phyloP scores from a whole-genome alignment of 2,113 vertebrate genomes.

The Vimba vimba region DNA sequence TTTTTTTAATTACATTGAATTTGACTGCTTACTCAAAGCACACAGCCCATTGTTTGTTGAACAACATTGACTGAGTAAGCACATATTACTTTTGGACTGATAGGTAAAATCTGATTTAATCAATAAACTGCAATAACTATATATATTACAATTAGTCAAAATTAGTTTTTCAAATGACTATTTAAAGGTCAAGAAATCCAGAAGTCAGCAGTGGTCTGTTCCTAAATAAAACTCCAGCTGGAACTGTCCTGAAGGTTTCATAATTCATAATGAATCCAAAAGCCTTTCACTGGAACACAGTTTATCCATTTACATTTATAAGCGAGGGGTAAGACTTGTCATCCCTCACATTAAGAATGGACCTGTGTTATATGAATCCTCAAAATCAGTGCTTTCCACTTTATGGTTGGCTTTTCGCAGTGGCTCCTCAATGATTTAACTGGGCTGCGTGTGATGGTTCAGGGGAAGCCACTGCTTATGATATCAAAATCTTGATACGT shows the following conservation, averaged over 20 bases:
- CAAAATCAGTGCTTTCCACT: constrained; percentile 33
- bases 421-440: constrained; percentile 31
- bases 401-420: constrained; percentile 9
- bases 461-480: background rate
- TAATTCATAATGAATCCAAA: constrained; percentile 73
- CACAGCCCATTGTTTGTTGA: background rate
- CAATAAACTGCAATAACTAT: background rate
- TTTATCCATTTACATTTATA: constrained; percentile 76
- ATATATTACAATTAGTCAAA: background rate
- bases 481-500: background rate
- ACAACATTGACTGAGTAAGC: background rate
- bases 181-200: constrained; percentile 20
- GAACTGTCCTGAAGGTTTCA: constrained; percentile 68
- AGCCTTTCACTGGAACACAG: constrained; percentile 69
- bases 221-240: constrained; percentile 29
- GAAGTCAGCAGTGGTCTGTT: background rate
- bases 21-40: background rate
- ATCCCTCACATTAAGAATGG: constrained; percentile 67
- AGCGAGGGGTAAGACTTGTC: constrained; percentile 62
- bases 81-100: background rate
- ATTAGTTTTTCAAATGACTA: background rate
- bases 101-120: background rate
- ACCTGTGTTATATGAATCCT: constrained; percentile 46
- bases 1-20: background rate
- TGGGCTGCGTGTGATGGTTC: background rate